Evolutionary conservation across 2,113 vertebrate species (phyloP).

Genomic region (Plotosus lineatus): DNA sequence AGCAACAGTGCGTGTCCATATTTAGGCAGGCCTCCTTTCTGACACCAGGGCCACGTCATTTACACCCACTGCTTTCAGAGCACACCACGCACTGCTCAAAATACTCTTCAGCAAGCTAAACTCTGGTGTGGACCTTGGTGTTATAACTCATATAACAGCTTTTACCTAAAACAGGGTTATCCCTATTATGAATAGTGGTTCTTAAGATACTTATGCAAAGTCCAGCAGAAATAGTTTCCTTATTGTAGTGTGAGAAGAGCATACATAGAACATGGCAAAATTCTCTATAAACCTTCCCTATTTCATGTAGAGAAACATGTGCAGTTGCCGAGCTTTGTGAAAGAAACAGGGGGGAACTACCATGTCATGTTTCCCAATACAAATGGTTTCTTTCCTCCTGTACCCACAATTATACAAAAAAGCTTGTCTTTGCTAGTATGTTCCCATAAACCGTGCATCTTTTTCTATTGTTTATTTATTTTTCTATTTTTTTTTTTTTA

Average conservation of each 20-base stretch:
- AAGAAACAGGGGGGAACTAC: background rate
- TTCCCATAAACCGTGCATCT: background rate
- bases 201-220: background rate
- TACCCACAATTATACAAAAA: background rate
- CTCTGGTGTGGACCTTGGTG: slow-evolving; percentile 42
- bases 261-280: background rate
- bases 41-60: slow-evolving; percentile 78
- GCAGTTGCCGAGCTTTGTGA: background rate
- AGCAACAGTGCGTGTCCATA: slow-evolving; percentile 81
- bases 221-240: background rate
- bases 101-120: slow-evolving; percentile 59
- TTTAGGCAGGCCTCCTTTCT: slow-evolving; percentile 84
- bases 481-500: background rate
- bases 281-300: background rate
- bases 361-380: background rate
- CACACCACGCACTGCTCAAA: slow-evolving; percentile 51
- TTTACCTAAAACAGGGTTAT: slow-evolving; percentile 30
- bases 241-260: background rate
- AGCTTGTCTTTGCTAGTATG: background rate
- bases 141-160: slow-evolving; percentile 50
- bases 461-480: background rate
- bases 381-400: background rate
- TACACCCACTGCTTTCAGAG: slow-evolving; percentile 70
- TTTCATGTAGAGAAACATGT: background rate
- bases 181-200: background rate